Conservation (phyloP, 2,113 vertebrate genomes). For the Elephas maximus region DNA sequence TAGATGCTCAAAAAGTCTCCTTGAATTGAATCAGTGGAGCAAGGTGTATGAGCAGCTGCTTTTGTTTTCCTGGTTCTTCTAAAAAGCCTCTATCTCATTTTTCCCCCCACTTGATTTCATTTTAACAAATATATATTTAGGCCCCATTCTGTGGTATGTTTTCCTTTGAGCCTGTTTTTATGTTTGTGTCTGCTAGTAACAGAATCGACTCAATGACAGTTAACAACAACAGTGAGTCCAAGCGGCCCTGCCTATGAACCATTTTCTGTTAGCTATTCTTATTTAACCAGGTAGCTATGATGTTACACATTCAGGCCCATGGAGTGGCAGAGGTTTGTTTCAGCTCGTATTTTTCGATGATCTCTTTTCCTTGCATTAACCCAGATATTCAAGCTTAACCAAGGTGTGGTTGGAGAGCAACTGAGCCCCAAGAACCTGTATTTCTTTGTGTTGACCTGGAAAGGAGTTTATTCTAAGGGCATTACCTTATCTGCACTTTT, state of each 20-base stretch:
- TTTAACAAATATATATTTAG: not conserved
- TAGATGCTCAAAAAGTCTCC: not conserved
- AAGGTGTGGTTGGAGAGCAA: not conserved
- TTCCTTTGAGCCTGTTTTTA: not conserved
- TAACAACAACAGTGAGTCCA: not conserved
- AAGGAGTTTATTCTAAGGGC: not conserved
- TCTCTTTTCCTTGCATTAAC: not conserved
- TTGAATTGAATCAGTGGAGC: not conserved
- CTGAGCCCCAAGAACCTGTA: not conserved
- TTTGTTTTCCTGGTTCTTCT: not conserved
- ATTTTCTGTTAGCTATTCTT: conserved; percentile 44
- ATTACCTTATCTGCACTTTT: not conserved
- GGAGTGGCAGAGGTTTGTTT: not conserved
- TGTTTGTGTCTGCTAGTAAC: not conserved
- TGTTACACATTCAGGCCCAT: not conserved
- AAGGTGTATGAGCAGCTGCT: not conserved
- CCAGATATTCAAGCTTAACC: not conserved
- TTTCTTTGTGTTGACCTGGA: not conserved
- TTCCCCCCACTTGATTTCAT: not conserved
- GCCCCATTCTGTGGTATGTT: not conserved
- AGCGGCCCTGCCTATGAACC: not conserved
- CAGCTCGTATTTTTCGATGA: not conserved
- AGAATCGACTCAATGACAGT: not conserved
- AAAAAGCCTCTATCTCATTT: not conserved
- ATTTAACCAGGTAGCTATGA: not conserved